A percentile compares a stretch with the other conserved stretches of the same genome.
Conservation (phyloP, 2,888 invertebrate species). For the Aporophyla nigra region DNA sequence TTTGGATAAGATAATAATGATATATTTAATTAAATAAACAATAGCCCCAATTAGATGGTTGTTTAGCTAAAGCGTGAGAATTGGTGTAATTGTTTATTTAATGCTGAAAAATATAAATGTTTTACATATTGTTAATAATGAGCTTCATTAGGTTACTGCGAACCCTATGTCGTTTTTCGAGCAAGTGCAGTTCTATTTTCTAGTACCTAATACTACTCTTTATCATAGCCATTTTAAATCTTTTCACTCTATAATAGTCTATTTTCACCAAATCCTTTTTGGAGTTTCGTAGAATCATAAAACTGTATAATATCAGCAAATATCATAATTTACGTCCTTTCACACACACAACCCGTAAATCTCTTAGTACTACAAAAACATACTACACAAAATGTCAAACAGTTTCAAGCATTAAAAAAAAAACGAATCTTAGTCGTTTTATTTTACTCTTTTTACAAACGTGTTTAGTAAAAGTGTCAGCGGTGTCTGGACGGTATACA, state of each 20-base stretch:
- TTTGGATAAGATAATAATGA: not conserved
- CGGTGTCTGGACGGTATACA: conserved; percentile 79
- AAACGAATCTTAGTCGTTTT: conserved; percentile 47
- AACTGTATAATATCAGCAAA: not conserved
- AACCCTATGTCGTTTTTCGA: not conserved
- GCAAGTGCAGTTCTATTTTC: no score
- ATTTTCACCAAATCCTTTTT: not conserved
- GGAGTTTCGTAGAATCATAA: conserved; percentile 7
- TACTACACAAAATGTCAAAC: conserved; percentile 47
- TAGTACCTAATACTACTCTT: not conserved
- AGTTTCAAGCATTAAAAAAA: conserved; percentile 22
- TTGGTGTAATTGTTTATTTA: not conserved
- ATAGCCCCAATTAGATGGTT: not conserved
- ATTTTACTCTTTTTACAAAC: conserved; percentile 72
- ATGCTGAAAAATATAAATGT: not conserved
- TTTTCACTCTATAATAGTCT: not conserved
- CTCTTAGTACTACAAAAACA: conserved; percentile 26
- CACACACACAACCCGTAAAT: conserved; percentile 38
- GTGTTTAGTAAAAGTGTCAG: conserved; percentile 83
- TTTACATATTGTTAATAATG: not conserved
- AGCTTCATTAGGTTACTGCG: not conserved
- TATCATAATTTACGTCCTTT: conserved; percentile 29
- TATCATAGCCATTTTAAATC: not conserved
- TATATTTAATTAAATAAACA: not conserved
- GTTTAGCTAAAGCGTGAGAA: conserved; percentile 9